These are phyloP conservation scores for Orthonevra nobilis DNA, from an alignment of 2,888 invertebrate genomes.

Conservation along the genomic window DNA sequence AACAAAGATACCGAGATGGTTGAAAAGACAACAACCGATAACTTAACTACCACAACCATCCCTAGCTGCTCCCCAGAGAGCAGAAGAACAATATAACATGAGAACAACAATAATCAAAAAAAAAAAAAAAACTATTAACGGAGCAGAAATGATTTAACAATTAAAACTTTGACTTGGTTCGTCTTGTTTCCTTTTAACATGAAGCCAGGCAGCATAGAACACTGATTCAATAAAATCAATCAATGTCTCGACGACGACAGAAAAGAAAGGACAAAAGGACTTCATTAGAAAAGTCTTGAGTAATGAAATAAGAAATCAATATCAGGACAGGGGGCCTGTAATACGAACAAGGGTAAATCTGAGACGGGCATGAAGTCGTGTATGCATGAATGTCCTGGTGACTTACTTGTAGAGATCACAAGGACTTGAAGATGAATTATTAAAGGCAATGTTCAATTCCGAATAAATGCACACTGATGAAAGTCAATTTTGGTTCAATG, in stretches of 20 bases:
- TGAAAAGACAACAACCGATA: slow-evolving; percentile 2
- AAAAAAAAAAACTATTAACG: slow-evolving; percentile 69
- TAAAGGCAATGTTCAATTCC: slow-evolving; percentile 15
- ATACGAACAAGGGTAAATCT: background rate
- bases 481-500: slow-evolving; percentile 39
- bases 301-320: slow-evolving; percentile 58
- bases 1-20: no score
- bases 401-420: slow-evolving; percentile 6
- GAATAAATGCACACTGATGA: slow-evolving; percentile 12
- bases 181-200: slow-evolving; percentile 24
- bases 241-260: slow-evolving; percentile 18
- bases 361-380: background rate
- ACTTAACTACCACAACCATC: slow-evolving; percentile 6
- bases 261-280: slow-evolving; percentile 55
- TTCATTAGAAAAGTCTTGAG: slow-evolving; percentile 55
- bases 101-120: slow-evolving; percentile 66
- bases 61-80: background rate
- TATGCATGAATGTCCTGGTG: slow-evolving; percentile 21
- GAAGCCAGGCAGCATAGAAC: slow-evolving; percentile 3
- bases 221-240: slow-evolving; percentile 67
- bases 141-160: slow-evolving; percentile 65
- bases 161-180: slow-evolving; percentile 63
- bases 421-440: slow-evolving; percentile 10
- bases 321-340: background rate
- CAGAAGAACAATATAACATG: slow-evolving; percentile 54